Base-by-base conservation (phyloP, 2,797 vertebrate genomes). In the Gila robusta region DNA sequence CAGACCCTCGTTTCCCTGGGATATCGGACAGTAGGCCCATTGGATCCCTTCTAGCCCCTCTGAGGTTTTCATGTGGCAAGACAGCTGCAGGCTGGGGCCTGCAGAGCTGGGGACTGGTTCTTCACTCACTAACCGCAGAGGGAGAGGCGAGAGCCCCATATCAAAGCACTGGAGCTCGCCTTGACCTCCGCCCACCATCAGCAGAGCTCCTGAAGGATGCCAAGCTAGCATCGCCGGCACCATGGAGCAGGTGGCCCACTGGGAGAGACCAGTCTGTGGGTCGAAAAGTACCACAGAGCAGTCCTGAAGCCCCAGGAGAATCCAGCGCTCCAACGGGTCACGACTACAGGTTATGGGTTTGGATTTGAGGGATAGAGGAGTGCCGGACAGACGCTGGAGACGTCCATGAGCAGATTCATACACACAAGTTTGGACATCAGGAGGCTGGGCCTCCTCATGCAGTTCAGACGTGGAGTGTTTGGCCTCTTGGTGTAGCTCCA, bases 161-260 rank as follows among this genome's bases (percentile, higher is more conserved):
- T 99, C 98, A 89, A 98, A 98, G 91, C 96, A 94, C 89, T 98
- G 96, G 86, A 99, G 91, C 88, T 98, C 98, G 19, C 97, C 97
- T 91, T 98, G 97, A 73, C 94, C 95, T 83, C 96, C 97, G 41
- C 96, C 96, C 19, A 93, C 94, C 88, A 97, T 10, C 26, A 97
- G 92, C 91, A 97, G 7, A 10, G 95, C 95, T 35, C 95, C 98
- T 0, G 93, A 93, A 12, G 98, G 98, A 91, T 99, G 98, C 96
- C 96, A 99, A 85, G 94, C 93, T 4, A 98, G 89, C 19, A 96
- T 91, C 6, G 91, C 86, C 39, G 98, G 97, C 37, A 95, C 87
- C 87, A 97, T 87, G 28, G 97, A 94, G 84, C 97, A 96, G 67
- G 95, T 94, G 81, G 93, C 94, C 84, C 95, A 64, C 35, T 96